phyloP scores from a whole-genome alignment of 1,140 invertebrate species.

The Cyrtorhinus lividipennis region DNA sequence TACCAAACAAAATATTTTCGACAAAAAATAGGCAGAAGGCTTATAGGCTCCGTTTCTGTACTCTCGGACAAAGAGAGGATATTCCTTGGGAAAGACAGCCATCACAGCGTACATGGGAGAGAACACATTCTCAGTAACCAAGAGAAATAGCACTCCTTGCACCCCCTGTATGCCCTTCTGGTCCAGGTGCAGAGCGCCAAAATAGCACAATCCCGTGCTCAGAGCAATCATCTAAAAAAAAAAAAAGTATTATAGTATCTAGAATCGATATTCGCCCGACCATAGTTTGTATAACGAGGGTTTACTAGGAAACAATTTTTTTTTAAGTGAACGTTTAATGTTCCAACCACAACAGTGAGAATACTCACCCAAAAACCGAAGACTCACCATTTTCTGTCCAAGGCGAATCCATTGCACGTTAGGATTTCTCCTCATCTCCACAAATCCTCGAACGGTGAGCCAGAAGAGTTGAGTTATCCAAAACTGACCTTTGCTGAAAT shows the following conservation, averaged over 20 bases:
- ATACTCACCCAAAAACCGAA: too few species aligned
- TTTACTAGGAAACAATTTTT: too few species aligned
- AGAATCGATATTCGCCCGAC: too few species aligned
- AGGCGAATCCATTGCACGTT: constrained; percentile 51
- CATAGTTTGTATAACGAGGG: too few species aligned
- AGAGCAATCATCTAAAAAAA: constrained; percentile 45
- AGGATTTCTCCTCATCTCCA: constrained; percentile 55
- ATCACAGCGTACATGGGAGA: constrained; percentile 72
- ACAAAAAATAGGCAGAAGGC: constrained; percentile 54
- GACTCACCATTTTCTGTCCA: constrained; percentile 59
- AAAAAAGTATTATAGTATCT: background rate
- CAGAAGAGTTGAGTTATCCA: constrained; percentile 51
- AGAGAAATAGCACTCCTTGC: constrained; percentile 65
- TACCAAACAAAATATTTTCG: constrained; percentile 61
- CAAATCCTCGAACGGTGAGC: constrained; percentile 48
- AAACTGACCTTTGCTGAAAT: constrained; percentile 34
- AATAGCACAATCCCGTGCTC: constrained; percentile 63
- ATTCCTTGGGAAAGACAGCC: constrained; percentile 57
- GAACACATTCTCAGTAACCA: constrained; percentile 76
- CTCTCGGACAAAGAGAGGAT: constrained; percentile 62
- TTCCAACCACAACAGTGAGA: too few species aligned
- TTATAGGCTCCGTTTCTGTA: constrained; percentile 60
- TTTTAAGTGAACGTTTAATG: too few species aligned
- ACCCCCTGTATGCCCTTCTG: constrained; percentile 67
- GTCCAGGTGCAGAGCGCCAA: constrained; percentile 46